Evolutionary conservation across 2,113 vertebrate genomes (phyloP), one percentile per base, ranked within the genome.

Genomic region (Smithornis capensis): DNA sequence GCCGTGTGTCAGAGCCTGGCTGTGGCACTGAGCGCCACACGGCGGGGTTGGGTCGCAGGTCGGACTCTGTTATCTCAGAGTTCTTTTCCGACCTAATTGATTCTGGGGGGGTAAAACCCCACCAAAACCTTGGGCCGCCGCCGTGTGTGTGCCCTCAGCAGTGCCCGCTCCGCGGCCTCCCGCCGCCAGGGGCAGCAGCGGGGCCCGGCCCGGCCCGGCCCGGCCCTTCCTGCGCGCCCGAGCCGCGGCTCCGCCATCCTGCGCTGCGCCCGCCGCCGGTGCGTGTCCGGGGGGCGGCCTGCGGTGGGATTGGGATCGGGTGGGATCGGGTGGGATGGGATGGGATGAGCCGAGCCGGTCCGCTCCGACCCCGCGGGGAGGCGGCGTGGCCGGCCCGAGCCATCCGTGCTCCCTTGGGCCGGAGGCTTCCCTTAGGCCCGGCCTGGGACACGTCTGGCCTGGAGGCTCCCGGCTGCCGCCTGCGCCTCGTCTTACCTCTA

Each of bases 311-410:
- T n/a, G n/a, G n/a, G n/a, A n/a, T n/a, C n/a, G 12, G 8, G 10
- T 9, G 29, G 25, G 4, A 4, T 0, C 23, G 23, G 5, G 3
- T 3, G 49, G 11, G 7, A 2, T 0, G 25, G 6, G 14, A 4
- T 4, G 6, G 42, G 5, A 5, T 6, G 22, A 37, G 8, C 1
- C 7, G 22, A 37, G 8, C 1, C 16, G 0, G n/a, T 28, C 2
- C 14, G 0, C 24, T 19, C 1, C 12, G 12, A 5, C 4, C 13
- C 24, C 16, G 24, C 33, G 23, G 12, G 45, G 13, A 8, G 62
- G 37, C 12, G 56, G n/a, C 12, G 13, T 13, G 33, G 9, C 19
- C 33, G 4, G 14, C 19, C 23, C 3, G 42, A 23, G 42, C 42
- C 42, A 44, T n/a, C 10, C 4, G 59, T 9, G 10, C 17, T 27